A percentile compares a stretch with the other conserved stretches of the same genome.
phyloP scores from a whole-genome alignment of 1,140 invertebrate species.

The Drosophila biarmipes region DNA sequence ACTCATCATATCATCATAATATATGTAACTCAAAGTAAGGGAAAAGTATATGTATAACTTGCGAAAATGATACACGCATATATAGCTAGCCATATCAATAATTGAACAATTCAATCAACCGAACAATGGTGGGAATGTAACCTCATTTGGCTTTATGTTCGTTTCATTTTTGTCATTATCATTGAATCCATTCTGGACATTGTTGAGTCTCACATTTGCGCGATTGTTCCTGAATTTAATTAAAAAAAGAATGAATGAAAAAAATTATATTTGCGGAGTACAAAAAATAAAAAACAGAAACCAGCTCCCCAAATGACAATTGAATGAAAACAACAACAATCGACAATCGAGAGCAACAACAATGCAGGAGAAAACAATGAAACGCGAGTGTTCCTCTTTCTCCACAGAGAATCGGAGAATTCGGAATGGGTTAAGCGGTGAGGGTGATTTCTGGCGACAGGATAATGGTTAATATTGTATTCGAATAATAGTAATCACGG shows the following conservation, averaged over 20 bases:
- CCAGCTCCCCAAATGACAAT: slow-evolving; percentile 72
- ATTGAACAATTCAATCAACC: slow-evolving; percentile 66
- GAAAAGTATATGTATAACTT: slow-evolving; percentile 17
- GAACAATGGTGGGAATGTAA: slow-evolving; percentile 48
- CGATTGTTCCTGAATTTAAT: slow-evolving; percentile 76
- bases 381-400: slow-evolving; percentile 48
- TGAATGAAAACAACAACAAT: slow-evolving; percentile 62
- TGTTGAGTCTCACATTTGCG: slow-evolving; percentile 67
- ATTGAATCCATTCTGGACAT: slow-evolving; percentile 56
- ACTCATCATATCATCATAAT: slow-evolving; percentile 21
- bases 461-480: slow-evolving; percentile 39
- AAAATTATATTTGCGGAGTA: slow-evolving; percentile 46
- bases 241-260: slow-evolving; percentile 64
- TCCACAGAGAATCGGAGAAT: slow-evolving; percentile 24
- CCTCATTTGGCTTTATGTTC: slow-evolving; percentile 45
- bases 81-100: slow-evolving; percentile 45
- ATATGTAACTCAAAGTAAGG: slow-evolving; percentile 10
- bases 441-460: slow-evolving; percentile 38
- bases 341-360: slow-evolving; percentile 63
- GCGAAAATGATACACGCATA: slow-evolving; percentile 29
- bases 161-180: slow-evolving; percentile 59
- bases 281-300: slow-evolving; percentile 31
- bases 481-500: slow-evolving; percentile 24
- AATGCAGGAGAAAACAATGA: slow-evolving; percentile 56
- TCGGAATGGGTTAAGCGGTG: slow-evolving; percentile 44